Conservation (phyloP, 2,888 invertebrate species). For the Drosophila pegasa region DNA sequence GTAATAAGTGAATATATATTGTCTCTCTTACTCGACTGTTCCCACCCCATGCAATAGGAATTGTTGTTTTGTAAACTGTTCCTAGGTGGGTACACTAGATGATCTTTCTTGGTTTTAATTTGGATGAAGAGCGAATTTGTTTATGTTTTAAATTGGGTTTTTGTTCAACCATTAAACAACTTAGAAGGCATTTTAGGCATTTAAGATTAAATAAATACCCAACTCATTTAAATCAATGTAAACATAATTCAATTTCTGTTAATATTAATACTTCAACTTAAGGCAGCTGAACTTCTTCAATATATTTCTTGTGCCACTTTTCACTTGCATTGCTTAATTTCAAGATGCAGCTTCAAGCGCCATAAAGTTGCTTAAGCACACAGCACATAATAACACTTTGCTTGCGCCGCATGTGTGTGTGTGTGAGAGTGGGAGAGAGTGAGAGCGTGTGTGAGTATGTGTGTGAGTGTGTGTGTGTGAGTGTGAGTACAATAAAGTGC, state of each 20-base stretch:
- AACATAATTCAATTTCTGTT: background rate
- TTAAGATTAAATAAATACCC: no score
- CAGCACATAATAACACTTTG: constrained; percentile 14
- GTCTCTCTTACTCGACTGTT: background rate
- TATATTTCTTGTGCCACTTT: background rate
- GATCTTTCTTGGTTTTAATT: no score
- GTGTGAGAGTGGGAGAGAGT: no score
- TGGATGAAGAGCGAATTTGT: no score
- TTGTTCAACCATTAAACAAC: no score
- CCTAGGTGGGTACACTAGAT: background rate
- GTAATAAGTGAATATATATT: background rate
- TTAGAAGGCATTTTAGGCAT: no score
- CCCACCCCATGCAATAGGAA: background rate
- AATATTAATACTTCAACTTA: no score
- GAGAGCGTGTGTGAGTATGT: constrained; percentile 12
- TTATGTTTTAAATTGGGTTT: no score
- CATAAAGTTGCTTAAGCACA: constrained; percentile 32
- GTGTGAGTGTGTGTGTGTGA: constrained; percentile 12
- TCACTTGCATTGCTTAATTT: constrained; percentile 24
- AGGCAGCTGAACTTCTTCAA: background rate
- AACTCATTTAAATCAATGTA: no score
- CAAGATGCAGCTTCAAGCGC: constrained; percentile 3
- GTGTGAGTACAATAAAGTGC: constrained; percentile 37
- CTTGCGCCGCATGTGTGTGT: constrained; percentile 1
- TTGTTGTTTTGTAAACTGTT: no score